phyloP scores from a whole-genome alignment of 2,113 vertebrate species.

The Electrona antarctica region DNA sequence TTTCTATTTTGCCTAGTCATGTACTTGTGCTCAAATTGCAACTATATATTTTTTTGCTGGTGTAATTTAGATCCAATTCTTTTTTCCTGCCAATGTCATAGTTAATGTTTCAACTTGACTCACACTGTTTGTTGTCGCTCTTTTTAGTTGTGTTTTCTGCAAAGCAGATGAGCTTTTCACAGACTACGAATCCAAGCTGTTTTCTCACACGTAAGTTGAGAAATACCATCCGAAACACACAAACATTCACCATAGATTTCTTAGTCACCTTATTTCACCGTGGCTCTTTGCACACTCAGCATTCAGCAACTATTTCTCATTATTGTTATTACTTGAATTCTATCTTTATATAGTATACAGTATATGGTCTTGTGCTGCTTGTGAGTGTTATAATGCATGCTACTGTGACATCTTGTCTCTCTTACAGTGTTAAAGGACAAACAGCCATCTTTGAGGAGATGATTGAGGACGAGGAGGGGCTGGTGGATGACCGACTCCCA shows the following conservation, averaged over 20 bases:
- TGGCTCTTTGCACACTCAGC: too few species aligned
- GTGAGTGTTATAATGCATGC: too few species aligned
- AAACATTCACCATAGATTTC: not conserved
- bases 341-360: too few species aligned
- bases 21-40: not conserved
- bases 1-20: not conserved
- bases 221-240: not conserved
- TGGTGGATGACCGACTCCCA: conserved; percentile 92
- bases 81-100: not conserved
- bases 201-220: conserved; percentile 91
- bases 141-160: conserved; percentile 93
- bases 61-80: not conserved
- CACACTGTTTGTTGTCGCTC: conserved; percentile 2
- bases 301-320: too few species aligned
- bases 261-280: too few species aligned
- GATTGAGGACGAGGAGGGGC: conserved; percentile 96
- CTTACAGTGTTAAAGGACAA: conserved; percentile 90
- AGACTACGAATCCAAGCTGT: conserved; percentile 97
- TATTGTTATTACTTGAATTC: too few species aligned
- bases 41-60: not conserved
- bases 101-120: not conserved
- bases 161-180: conserved; percentile 97
- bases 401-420: not conserved
- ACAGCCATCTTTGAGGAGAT: conserved; percentile 98
- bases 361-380: not conserved